Evolutionary conservation across 1,140 invertebrate genomes (phyloP).

Genomic region (Sipha flava): DNA sequence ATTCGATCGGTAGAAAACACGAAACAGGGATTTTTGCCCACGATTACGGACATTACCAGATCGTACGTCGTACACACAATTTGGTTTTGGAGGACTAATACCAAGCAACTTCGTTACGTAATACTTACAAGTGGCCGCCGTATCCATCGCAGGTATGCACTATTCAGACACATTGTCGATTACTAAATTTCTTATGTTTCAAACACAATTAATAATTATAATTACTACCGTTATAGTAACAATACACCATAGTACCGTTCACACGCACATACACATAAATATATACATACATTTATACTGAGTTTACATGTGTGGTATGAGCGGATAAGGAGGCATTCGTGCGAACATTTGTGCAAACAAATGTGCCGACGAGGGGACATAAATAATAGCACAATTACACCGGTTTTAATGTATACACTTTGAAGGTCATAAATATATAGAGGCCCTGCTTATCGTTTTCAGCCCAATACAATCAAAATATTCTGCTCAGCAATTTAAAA

Average conservation of each 20-base stretch:
- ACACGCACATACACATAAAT: background rate
- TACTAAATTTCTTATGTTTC: background rate
- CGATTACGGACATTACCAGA: background rate
- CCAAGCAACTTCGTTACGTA: slow-evolving; percentile 13
- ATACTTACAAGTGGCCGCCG: slow-evolving; percentile 21
- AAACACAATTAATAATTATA: background rate
- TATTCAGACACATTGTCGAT: background rate
- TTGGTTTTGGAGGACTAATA: background rate
- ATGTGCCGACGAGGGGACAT: background rate
- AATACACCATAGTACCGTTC: background rate
- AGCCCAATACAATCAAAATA: too few species aligned
- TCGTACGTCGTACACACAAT: slow-evolving; percentile 15
- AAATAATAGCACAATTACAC: background rate
- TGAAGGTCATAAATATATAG: background rate
- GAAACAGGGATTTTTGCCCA: slow-evolving; percentile 14
- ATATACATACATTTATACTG: background rate
- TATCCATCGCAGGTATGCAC: background rate
- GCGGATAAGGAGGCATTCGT: background rate
- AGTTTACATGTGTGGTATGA: background rate
- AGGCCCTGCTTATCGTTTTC: background rate
- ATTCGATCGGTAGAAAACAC: background rate
- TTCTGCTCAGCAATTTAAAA: too few species aligned
- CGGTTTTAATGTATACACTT: background rate
- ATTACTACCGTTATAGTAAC: background rate
- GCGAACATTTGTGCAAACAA: slow-evolving; percentile 26